Evolutionary conservation across 2,797 vertebrate genomes (phyloP).

Genomic region (Gallinago stenura): DNA sequence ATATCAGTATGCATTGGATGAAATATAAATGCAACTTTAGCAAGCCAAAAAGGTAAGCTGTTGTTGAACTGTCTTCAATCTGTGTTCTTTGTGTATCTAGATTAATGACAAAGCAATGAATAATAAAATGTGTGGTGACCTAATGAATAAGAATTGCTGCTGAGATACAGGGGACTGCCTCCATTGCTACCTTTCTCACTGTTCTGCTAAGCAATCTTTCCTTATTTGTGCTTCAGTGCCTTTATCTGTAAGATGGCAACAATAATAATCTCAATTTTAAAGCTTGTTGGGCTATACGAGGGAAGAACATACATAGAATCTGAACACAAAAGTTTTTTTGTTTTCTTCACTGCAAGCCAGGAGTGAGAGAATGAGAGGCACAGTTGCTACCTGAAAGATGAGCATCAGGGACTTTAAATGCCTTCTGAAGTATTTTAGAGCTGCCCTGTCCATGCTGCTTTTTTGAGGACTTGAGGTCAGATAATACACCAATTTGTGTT

Average conservation of each 20-base stretch:
- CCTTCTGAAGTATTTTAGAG: background rate
- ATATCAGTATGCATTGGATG: background rate
- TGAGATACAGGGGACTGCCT: background rate
- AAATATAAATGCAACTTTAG: background rate
- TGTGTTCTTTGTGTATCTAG: background rate
- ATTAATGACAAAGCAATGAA: background rate
- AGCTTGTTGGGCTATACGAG: background rate
- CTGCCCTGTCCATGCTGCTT: background rate
- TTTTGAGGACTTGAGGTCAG: background rate
- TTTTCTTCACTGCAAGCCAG: background rate
- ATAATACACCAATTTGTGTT: background rate
- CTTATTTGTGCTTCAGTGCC: background rate
- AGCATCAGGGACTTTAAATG: background rate
- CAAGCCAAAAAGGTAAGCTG: background rate
- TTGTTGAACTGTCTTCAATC: background rate
- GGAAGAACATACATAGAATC: background rate
- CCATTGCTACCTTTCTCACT: background rate
- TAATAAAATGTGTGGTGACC: background rate
- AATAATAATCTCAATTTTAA: background rate
- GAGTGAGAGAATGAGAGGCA: background rate
- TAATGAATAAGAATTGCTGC: background rate
- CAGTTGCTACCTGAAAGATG: background rate
- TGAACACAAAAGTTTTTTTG: background rate
- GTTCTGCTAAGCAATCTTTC: background rate
- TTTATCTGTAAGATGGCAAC: background rate